Conservation (phyloP, 2,797 vertebrate species). For the Chelonia mydas region DNA sequence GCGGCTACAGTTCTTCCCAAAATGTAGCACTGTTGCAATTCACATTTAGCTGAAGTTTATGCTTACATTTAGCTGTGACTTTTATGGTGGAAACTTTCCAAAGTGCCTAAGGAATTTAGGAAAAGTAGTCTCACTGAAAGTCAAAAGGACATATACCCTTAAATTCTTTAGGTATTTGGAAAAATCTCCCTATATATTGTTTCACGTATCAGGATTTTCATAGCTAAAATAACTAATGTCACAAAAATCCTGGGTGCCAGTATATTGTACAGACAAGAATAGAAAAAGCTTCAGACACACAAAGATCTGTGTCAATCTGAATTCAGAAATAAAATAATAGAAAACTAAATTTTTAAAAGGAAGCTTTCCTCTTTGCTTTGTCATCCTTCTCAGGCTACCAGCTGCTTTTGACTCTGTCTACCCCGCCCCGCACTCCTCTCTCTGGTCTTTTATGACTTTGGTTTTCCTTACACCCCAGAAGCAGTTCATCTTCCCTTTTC, state of each 20-base stretch:
- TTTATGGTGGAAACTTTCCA: not conserved
- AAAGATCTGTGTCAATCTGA: not conserved
- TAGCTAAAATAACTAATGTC: rapidly evolving
- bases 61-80: not conserved
- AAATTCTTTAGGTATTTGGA: not conserved
- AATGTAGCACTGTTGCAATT: not conserved
- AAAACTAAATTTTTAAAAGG: not conserved
- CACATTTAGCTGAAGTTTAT: not conserved
- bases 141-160: not conserved
- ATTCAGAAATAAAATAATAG: not conserved
- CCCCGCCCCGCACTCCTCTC: not conserved
- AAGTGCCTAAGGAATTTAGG: conserved; percentile 10
- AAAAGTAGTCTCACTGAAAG: not conserved
- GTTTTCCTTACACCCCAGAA: not conserved
- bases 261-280: rapidly evolving
- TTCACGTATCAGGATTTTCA: not conserved
- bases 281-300: not conserved
- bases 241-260: not conserved
- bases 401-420: not conserved
- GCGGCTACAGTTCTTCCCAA: not conserved
- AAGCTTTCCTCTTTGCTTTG: not conserved
- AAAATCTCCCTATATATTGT: not conserved
- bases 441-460: not conserved
- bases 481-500: not conserved
- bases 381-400: not conserved